These are phyloP conservation scores for Thecophora atra DNA, from an alignment of 2,888 invertebrate genomes.

Conservation along the genomic window DNA sequence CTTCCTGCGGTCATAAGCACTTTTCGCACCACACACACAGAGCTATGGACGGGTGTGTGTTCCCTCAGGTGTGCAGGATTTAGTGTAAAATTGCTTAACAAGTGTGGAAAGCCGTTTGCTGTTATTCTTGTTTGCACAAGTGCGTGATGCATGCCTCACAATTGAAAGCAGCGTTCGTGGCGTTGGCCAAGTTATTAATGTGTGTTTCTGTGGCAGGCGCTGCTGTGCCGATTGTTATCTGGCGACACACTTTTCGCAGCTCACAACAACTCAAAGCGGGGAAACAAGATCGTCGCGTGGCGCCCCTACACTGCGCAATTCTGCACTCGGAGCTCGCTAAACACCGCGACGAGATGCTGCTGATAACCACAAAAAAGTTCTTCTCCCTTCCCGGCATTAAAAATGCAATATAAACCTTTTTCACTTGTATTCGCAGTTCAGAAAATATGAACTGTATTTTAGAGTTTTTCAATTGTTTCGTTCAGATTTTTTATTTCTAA, in stretches of 20 bases:
- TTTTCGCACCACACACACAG: background rate
- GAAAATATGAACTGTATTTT: too few species aligned
- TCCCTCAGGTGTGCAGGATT: background rate
- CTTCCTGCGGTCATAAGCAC: background rate
- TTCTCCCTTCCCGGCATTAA: background rate
- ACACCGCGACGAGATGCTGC: background rate
- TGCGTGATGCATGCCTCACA: slow-evolving; percentile 5
- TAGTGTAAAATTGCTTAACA: slow-evolving; percentile 3
- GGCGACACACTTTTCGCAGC: slow-evolving; percentile 7
- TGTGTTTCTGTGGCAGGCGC: background rate
- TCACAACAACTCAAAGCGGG: background rate
- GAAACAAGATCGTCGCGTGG: background rate
- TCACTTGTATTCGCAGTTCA: too few species aligned
- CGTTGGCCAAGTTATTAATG: background rate
- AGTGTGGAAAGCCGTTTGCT: background rate
- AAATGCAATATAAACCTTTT: background rate
- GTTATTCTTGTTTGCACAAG: background rate
- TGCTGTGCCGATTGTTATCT: slow-evolving; percentile 7
- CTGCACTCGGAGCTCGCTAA: background rate
- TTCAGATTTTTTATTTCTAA: too few species aligned
- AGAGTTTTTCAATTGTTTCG: too few species aligned
- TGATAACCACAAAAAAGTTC: background rate
- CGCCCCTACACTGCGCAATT: background rate
- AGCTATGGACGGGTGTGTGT: too few species aligned
- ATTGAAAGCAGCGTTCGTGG: background rate